Evolutionary conservation across 1,140 invertebrate species (phyloP).

Genomic region (Aphaenogaster rudis): DNA sequence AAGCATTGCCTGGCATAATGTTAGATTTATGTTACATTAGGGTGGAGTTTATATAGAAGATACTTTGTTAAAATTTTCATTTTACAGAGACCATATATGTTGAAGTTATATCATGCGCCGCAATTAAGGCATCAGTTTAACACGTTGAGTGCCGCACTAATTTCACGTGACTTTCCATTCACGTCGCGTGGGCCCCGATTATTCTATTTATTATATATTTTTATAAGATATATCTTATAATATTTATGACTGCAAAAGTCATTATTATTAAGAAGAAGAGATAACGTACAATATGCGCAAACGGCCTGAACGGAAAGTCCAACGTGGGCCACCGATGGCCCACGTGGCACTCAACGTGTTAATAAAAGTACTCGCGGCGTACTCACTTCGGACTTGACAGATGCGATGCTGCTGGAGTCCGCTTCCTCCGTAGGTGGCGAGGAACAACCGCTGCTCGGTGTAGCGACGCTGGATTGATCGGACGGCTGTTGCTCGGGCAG

Average conservation of each 20-base stretch:
- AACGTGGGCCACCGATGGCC: too few species aligned
- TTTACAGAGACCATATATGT: constrained; percentile 10
- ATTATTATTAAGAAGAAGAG: too few species aligned
- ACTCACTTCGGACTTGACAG: constrained; percentile 82
- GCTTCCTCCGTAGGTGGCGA: constrained; percentile 81
- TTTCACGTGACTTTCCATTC: too few species aligned
- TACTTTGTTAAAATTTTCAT: constrained; percentile 8
- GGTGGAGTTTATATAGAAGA: neutral
- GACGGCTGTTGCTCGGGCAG: constrained; percentile 89
- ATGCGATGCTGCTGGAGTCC: constrained; percentile 81
- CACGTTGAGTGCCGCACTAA: too few species aligned
- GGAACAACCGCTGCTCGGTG: constrained; percentile 74
- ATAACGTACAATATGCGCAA: too few species aligned
- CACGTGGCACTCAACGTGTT: neutral
- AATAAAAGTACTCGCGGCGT: neutral
- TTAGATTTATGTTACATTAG: neutral
- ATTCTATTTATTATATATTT: too few species aligned
- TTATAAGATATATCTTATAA: too few species aligned
- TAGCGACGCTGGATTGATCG: constrained; percentile 80
- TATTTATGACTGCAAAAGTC: too few species aligned
- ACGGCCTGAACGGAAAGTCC: too few species aligned
- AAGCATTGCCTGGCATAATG: neutral
- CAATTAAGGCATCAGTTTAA: neutral
- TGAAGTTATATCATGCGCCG: neutral
- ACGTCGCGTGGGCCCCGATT: too few species aligned